Evolutionary conservation across 2,797 vertebrate genomes (phyloP).

Genomic region (Distichodus sexfasciatus): DNA sequence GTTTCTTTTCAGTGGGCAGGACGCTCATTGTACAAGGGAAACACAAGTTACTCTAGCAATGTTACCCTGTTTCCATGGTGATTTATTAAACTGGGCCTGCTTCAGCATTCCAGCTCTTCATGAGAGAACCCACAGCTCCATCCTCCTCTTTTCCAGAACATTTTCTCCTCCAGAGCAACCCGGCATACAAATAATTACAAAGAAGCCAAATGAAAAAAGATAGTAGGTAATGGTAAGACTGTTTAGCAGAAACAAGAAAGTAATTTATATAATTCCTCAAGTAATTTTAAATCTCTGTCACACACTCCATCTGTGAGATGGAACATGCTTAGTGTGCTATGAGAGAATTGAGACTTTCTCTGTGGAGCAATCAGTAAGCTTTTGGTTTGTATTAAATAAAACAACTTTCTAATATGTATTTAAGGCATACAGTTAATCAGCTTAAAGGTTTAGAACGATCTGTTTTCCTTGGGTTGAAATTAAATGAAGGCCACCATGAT

Average conservation of each 20-base stretch:
- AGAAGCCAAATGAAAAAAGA: conserved; percentile 23
- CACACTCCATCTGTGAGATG: not conserved
- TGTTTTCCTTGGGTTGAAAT: too few relatives aligned
- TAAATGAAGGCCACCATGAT: too few relatives aligned
- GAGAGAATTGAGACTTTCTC: conserved; percentile 25
- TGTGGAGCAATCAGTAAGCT: too few relatives aligned
- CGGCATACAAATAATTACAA: conserved; percentile 35
- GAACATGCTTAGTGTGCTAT: conserved; percentile 16
- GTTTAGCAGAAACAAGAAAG: conserved; percentile 18
- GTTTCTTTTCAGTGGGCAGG: conserved; percentile 35
- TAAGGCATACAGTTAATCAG: too few relatives aligned
- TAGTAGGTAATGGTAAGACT: conserved; percentile 1
- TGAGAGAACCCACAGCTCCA: conserved; percentile 50
- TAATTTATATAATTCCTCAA: too few relatives aligned
- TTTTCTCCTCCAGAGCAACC: conserved; percentile 31
- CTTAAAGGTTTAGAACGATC: too few relatives aligned
- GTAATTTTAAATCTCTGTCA: too few relatives aligned
- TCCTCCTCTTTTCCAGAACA: conserved; percentile 49
- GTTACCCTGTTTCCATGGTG: conserved; percentile 46
- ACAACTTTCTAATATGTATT: too few relatives aligned
- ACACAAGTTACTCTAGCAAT: conserved; percentile 43
- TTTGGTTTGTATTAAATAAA: too few relatives aligned
- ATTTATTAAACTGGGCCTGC: conserved; percentile 45
- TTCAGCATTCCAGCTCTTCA: conserved; percentile 51
- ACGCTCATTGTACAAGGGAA: conserved; percentile 34